Evolutionary conservation across 2,797 vertebrate species (phyloP).

Genomic region (Lepidocolaptes lacrymiger): DNA sequence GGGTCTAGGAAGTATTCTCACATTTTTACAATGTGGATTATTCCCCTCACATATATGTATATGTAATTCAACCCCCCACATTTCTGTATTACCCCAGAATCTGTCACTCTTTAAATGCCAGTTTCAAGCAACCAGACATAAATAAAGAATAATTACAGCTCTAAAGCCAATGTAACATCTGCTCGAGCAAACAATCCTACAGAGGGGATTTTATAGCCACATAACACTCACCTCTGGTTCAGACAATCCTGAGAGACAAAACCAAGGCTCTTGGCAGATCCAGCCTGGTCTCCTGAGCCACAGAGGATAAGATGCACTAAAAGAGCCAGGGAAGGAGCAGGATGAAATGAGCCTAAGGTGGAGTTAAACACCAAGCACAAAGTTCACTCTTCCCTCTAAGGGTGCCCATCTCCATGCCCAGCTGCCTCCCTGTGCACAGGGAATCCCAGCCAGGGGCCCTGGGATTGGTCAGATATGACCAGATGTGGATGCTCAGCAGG

Average conservation of each 20-base stretch:
- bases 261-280: background rate
- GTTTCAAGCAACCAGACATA: conserved; percentile 37
- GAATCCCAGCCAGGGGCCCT: background rate
- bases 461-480: background rate
- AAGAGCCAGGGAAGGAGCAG: background rate
- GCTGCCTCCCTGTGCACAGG: background rate
- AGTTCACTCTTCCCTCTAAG: background rate
- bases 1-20: background rate
- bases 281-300: background rate
- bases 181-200: conserved; percentile 12
- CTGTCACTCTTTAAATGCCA: conserved; percentile 33
- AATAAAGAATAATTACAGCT: conserved; percentile 58
- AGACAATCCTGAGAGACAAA: background rate
- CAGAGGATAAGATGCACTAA: background rate
- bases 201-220: background rate
- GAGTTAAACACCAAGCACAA: background rate
- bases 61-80: background rate
- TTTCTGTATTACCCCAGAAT: conserved; percentile 25
- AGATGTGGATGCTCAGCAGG: background rate
- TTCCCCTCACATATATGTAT: background rate
- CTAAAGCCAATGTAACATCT: conserved; percentile 39
- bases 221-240: background rate
- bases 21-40: conserved; percentile 3
- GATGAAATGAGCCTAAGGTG: background rate
- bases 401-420: background rate